A percentile compares a stretch with the other conserved stretches of the same genome.
phyloP scores from a whole-genome alignment of 1,140 invertebrate genomes.

The Goniozus legneri region DNA sequence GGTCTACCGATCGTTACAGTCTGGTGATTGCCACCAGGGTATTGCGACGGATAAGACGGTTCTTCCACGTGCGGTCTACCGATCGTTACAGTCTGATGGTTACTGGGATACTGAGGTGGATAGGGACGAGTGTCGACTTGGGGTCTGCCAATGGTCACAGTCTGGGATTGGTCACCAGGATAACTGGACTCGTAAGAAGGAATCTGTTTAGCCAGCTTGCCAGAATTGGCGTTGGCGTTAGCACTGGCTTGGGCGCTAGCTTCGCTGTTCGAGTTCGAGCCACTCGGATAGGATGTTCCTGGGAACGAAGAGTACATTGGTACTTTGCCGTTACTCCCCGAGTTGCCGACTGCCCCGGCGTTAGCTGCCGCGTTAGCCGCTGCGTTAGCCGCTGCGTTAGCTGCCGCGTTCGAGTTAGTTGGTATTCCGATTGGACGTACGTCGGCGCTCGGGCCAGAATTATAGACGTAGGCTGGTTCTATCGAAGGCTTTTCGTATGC shows the following conservation, averaged over 20 bases:
- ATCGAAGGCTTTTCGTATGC: background rate
- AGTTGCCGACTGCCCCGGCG: slow-evolving; percentile 15
- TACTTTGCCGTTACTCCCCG: background rate
- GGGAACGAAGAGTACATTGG: background rate
- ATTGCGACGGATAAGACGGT: too few relatives aligned
- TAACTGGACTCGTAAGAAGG: background rate
- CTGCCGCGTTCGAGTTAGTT: slow-evolving; percentile 7
- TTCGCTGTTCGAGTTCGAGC: too few relatives aligned
- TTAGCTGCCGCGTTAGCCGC: slow-evolving; percentile 17
- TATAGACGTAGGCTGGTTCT: background rate
- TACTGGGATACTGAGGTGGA: too few relatives aligned
- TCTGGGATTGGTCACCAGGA: too few relatives aligned
- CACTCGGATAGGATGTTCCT: too few relatives aligned
- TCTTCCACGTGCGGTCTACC: too few relatives aligned
- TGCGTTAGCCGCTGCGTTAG: slow-evolving; percentile 20
- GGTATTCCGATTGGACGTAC: background rate
- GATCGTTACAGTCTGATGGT: too few relatives aligned
- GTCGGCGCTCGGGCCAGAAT: background rate
- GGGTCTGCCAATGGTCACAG: too few relatives aligned
- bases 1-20: too few relatives aligned
- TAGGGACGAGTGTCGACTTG: too few relatives aligned
- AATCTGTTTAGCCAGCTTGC: background rate
- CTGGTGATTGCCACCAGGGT: too few relatives aligned
- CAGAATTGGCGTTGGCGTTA: background rate
- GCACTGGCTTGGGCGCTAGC: slow-evolving; percentile 4